Evolutionary conservation across 2,888 invertebrate species (phyloP), one percentile per base, ranked within the genome.

Genomic region (Philhelius pedissequus): DNA sequence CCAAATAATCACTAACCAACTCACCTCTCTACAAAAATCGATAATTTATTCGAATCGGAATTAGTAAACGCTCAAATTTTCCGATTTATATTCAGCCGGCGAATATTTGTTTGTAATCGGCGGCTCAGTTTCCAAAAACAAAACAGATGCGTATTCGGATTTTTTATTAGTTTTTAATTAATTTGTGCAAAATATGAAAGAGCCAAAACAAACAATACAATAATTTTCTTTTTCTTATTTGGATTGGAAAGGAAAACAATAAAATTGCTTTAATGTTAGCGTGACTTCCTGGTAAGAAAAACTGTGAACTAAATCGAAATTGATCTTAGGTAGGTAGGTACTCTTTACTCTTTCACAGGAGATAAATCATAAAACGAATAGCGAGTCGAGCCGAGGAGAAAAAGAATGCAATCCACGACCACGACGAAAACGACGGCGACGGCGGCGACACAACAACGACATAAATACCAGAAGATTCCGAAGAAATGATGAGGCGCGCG

Each of bases 61-160:
- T 58, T 56, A 40, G 15, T 18, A 35, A 74, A 40, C 69, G 62
- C 64, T 66, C 64, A 74, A 75, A 74, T 79, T 62, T 52, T 58
- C 43, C 68, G 60, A 83, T 83, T 75, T 74, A 79, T 79, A 83
- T 83, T 83, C 83, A 38, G 32, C 79, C 83, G 83, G 83, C 83
- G 74, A 35, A 66, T 64, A 70, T 74, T 66, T 79, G 43, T 75
- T 79, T 38, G 75, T 70, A 75, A 50, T 43, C 40, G 50, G 64
- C 52, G 69, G 27, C 40, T 75, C 52, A 56, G 62, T 69, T 40
- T 35, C 73, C 60, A 69, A 79, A 82, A 78, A 70, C 54, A 30
- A 50, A 66, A 56, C 64, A 69, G 35, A 58, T 64, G 25, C 62
- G n/a, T 45, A 25, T 60, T 60, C 25, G 60, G 73, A 25, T 48